Evolutionary conservation across 2,888 invertebrate species (phyloP).

Genomic region (Tricholauxania praeusta): DNA sequence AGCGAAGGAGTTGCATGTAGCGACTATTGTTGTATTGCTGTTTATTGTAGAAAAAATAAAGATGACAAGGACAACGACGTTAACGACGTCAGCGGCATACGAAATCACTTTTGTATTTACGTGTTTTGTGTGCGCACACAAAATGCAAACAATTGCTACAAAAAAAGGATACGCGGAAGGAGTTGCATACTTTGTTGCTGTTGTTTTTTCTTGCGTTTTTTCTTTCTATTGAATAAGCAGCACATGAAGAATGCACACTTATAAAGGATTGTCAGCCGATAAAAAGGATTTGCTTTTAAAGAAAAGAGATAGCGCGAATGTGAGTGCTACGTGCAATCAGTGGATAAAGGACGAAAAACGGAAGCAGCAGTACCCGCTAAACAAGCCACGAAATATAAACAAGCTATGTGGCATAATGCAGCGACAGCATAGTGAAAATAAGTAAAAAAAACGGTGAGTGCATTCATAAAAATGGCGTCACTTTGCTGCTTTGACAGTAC

Average conservation of each 20-base stretch:
- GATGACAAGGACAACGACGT: conserved; percentile 19
- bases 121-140: conserved; percentile 43
- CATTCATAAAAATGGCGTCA: neutral
- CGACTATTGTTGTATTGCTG: too few species aligned
- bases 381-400: conserved; percentile 17
- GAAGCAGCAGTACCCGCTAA: neutral
- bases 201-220: neutral
- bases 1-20: conserved; percentile 27
- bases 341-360: neutral
- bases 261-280: neutral
- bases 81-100: conserved; percentile 41
- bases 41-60: too few species aligned
- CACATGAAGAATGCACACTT: neutral
- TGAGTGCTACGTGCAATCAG: too few species aligned
- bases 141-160: conserved; percentile 31
- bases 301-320: too few species aligned
- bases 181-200: neutral
- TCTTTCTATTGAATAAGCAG: neutral
- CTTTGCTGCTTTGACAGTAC: neutral
- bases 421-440: neutral
- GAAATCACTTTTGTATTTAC: conserved; percentile 40
- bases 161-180: conserved; percentile 26
- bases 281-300: neutral
- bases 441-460: neutral
- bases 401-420: neutral